Evolutionary conservation across 2,888 invertebrate genomes (phyloP).

Genomic region (Aphelenchoides bicaudatus): DNA sequence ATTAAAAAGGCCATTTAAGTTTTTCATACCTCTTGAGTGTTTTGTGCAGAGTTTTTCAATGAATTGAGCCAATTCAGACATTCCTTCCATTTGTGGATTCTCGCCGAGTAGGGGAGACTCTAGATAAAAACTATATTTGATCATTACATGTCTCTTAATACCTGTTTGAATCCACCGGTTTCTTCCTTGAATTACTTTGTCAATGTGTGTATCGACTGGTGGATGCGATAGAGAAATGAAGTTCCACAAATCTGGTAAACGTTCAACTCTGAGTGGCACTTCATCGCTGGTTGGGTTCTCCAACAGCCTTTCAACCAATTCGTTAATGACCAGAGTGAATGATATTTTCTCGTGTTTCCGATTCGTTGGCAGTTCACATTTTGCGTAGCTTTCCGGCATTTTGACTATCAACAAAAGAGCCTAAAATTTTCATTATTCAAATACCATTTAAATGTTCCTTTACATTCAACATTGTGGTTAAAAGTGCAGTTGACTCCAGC

Average conservation of each 20-base stretch:
- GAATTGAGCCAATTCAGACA: neutral
- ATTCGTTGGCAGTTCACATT: too few relatives aligned
- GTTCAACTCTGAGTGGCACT: neutral
- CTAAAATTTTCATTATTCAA: conserved; percentile 15
- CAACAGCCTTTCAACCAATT: neutral
- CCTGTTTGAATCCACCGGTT: conserved; percentile 38
- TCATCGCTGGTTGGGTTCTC: neutral
- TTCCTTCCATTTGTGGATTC: neutral
- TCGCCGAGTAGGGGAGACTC: neutral
- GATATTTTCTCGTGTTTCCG: neutral
- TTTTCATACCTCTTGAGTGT: conserved; percentile 1
- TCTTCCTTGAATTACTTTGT: conserved; percentile 38
- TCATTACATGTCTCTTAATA: conserved; percentile 12
- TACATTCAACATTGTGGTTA: conserved; percentile 19
- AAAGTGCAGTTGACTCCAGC: conserved; percentile 10
- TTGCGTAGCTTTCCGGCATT: conserved; percentile 8
- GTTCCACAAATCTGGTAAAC: conserved; percentile 37
- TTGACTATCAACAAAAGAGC: neutral
- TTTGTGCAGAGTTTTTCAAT: neutral
- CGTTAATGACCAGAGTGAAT: neutral
- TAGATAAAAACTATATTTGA: neutral
- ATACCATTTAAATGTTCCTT: conserved; percentile 3
- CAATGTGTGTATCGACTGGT: conserved; percentile 45
- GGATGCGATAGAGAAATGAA: conserved; percentile 54
- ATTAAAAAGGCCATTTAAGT: neutral